Evolutionary conservation across 1,140 invertebrate genomes (phyloP).

Genomic region (Aplysia californica): DNA sequence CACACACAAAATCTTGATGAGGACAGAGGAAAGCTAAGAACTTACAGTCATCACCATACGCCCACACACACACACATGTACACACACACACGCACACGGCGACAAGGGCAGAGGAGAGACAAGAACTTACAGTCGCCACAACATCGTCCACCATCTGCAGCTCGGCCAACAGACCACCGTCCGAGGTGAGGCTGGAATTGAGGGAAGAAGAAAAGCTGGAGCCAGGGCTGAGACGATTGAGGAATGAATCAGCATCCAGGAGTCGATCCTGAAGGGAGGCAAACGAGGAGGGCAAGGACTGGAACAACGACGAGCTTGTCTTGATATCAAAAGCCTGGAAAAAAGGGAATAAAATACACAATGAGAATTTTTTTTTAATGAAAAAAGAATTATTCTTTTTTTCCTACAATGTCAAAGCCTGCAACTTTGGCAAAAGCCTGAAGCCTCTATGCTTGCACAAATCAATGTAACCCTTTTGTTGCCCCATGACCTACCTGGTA

Average conservation of each 20-base stretch:
- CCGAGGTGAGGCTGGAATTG: slow-evolving; percentile 50
- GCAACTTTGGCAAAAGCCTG: no score
- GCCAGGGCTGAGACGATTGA: slow-evolving; percentile 35
- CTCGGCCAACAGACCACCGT: slow-evolving; percentile 57
- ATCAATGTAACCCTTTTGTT: no score
- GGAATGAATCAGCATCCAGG: slow-evolving; percentile 48
- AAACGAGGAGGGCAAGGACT: slow-evolving; percentile 53
- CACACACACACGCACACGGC: no score
- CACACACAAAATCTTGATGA: no score
- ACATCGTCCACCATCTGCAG: slow-evolving; percentile 60
- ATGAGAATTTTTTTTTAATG: neutral
- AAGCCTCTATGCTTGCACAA: no score
- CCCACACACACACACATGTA: no score
- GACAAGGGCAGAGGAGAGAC: no score
- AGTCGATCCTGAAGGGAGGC: slow-evolving; percentile 47
- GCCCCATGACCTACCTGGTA: no score
- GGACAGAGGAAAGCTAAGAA: no score
- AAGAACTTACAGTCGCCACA: slow-evolving; percentile 52
- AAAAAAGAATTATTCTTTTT: no score
- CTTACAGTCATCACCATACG: no score
- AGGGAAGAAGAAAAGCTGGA: slow-evolving; percentile 44
- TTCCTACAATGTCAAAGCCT: no score
- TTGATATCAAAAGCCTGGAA: slow-evolving; percentile 62
- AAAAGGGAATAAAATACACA: slow-evolving; percentile 10
- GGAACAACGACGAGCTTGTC: slow-evolving; percentile 55